Evolutionary conservation across 2,113 vertebrate genomes (phyloP).

Genomic region (Neoarius graeffei): DNA sequence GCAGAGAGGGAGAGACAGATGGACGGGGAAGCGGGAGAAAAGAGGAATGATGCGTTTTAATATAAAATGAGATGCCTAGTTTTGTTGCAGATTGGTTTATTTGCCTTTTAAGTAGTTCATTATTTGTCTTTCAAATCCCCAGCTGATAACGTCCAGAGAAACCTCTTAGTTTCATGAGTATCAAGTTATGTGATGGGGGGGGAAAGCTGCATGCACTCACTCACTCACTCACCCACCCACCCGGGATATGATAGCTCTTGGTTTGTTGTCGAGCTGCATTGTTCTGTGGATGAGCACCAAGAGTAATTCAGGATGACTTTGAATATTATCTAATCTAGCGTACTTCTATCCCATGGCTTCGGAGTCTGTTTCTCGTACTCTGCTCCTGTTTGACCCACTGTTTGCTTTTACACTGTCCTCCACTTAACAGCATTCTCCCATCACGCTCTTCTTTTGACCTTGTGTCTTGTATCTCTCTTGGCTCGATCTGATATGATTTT

Average conservation of each 20-base stretch:
- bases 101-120: not conserved
- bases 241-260: not conserved
- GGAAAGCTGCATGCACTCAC: not conserved
- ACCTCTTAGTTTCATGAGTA: not conserved
- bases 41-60: not conserved
- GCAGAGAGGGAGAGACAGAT: not conserved
- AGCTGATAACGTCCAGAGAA: not conserved
- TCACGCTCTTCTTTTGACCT: not conserved
- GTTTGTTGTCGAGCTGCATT: not conserved
- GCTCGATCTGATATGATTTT: constrained; percentile 8
- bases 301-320: not conserved
- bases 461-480: not conserved
- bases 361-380: not conserved
- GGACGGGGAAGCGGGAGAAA: not conserved
- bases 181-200: not conserved
- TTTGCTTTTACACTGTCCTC: not conserved
- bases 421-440: not conserved
- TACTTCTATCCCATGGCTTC: not conserved
- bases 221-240: not conserved
- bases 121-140: not conserved
- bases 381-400: not conserved
- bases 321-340: not conserved
- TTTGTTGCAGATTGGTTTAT: not conserved
- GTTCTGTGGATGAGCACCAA: not conserved
- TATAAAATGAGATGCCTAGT: not conserved